These are phyloP conservation scores for Nephrotoma appendiculata DNA, from an alignment of 2,888 invertebrate species.

Conservation along the genomic window DNA sequence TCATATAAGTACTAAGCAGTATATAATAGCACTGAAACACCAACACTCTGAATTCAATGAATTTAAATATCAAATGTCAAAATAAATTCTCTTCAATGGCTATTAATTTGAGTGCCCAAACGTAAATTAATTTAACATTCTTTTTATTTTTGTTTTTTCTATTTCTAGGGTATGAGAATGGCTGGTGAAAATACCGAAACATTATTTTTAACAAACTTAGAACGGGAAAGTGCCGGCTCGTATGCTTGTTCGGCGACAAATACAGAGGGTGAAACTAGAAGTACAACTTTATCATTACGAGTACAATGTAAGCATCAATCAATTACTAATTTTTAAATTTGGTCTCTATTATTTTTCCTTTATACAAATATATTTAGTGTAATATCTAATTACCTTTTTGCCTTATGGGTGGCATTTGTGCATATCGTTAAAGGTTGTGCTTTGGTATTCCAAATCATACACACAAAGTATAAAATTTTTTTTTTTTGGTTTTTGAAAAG, in stretches of 20 bases:
- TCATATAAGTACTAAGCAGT: too few relatives aligned
- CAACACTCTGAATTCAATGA: too few relatives aligned
- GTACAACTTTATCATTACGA: conserved; percentile 54
- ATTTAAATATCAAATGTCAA: too few relatives aligned
- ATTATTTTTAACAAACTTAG: conserved; percentile 50
- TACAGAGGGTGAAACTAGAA: conserved; percentile 64
- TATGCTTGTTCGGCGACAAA: conserved; percentile 73
- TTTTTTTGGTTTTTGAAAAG: background rate
- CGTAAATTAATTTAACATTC: too few relatives aligned
- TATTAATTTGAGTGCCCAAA: too few relatives aligned
- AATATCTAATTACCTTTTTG: background rate
- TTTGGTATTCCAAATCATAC: background rate
- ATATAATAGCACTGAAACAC: too few relatives aligned
- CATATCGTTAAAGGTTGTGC: background rate
- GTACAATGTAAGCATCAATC: conserved; percentile 58
- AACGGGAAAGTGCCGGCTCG: conserved; percentile 55
- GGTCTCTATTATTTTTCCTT: background rate
- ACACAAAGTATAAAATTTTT: background rate
- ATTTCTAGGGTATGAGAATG: conserved; percentile 33
- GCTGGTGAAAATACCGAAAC: conserved; percentile 35
- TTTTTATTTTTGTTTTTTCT: background rate
- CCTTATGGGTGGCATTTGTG: background rate
- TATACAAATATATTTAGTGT: background rate
- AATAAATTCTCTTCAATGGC: too few relatives aligned
- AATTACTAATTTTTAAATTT: background rate